A percentile compares a stretch with the other conserved stretches of the same genome.
Evolutionary conservation across 1,140 invertebrate species (phyloP).

Genomic region (Cotesia typhae): DNA sequence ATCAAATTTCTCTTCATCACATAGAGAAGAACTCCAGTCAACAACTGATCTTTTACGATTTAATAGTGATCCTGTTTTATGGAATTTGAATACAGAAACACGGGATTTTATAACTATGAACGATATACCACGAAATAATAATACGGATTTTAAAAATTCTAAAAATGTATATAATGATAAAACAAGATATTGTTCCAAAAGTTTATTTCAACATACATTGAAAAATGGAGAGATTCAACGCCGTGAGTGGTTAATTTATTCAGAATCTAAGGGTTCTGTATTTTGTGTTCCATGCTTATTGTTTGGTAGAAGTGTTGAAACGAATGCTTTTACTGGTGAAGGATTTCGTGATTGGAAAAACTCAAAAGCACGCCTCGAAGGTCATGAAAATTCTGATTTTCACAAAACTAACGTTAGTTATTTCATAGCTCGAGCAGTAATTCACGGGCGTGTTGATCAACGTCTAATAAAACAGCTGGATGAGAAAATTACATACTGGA

Average conservation of each 20-base stretch:
- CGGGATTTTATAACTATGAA: slow-evolving; percentile 7
- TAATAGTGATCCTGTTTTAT: neutral
- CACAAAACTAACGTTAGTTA: slow-evolving; percentile 29
- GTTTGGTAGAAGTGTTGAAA: slow-evolving; percentile 10
- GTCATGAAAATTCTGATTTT: slow-evolving; percentile 34
- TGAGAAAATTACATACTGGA: slow-evolving; percentile 38
- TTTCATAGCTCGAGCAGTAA: slow-evolving; percentile 32
- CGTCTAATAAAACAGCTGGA: slow-evolving; percentile 31
- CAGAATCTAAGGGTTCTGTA: slow-evolving; percentile 29
- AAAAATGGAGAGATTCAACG: slow-evolving; percentile 28
- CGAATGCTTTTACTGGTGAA: slow-evolving; percentile 15
- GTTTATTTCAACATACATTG: slow-evolving; percentile 14
- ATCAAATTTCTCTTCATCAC: neutral
- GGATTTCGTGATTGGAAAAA: slow-evolving; percentile 38
- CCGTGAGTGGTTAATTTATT: slow-evolving; percentile 37
- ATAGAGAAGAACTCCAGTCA: neutral
- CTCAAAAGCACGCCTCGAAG: slow-evolving; percentile 18
- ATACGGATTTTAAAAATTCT: slow-evolving; percentile 12
- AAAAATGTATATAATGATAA: slow-evolving; percentile 1
- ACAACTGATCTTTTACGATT: slow-evolving; percentile 5
- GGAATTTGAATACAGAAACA: neutral
- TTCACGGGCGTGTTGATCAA: slow-evolving; percentile 30
- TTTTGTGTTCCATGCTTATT: slow-evolving; percentile 8
- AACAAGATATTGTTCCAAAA: slow-evolving; percentile 29
- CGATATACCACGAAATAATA: slow-evolving; percentile 4